Base-by-base conservation (phyloP, 2,797 vertebrate species). In the Myotis daubentonii region DNA sequence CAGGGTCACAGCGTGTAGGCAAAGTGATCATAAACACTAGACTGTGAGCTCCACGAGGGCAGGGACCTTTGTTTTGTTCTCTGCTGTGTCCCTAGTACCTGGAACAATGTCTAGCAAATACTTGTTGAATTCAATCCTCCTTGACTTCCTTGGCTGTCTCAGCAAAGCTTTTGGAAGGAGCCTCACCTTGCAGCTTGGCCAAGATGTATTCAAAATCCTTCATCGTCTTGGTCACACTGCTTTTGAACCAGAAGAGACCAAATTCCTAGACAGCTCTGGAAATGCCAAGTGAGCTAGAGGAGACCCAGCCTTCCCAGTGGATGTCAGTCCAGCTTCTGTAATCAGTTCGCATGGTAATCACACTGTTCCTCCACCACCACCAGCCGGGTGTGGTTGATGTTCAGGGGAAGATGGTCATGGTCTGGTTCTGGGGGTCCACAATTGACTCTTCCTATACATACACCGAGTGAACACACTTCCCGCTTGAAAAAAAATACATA, bases 241-340 rank as follows among this genome's bases (percentile, higher is more conserved):
- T 99, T 98, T 99, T 99, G 98, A 99, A 99, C 96, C 99, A 98
- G 81, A 99, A 99, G 36, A 99, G 98, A 96, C 99, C 99, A 97
- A 99, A 99, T 97, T 99, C 99, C 99, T 99, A 99, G 98, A 99
- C 98, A 57, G 99, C 99, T 98, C 99, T 99, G 13, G 99, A 99
- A 94, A 99, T 98, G 0, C 99, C 99, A 74, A 98, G 99, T 0
- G 99, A 98, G 62, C 98, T 99, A 94, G 99, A 99, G 47, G 99
- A 99, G 94, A 99, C 99, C 99, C 99, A 99, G 94, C 99, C 99
- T 95, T 99, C 99, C 97, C 99, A 98, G 96, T 98, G 99, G 96
- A 99, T 99, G 97, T 99, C 99, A 0, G 99, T 99, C 99, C 99
- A 99, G 98, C 98, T 97, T 97, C 97, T 98, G 95, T 99, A 99